Conservation (phyloP, 2,113 vertebrate species). For the Cynocephalus volans region DNA sequence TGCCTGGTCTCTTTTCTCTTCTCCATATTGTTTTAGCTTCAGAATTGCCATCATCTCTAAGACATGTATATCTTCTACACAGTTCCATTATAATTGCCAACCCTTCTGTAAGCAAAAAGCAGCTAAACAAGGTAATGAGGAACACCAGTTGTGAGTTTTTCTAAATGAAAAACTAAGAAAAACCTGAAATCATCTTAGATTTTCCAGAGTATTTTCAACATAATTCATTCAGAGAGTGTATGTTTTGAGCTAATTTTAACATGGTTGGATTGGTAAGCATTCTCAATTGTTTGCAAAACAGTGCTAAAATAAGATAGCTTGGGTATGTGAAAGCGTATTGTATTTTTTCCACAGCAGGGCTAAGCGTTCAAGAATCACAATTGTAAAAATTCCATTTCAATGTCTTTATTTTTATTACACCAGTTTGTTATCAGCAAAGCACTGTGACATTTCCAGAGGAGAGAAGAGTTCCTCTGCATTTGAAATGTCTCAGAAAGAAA, state of each 20-base stretch:
- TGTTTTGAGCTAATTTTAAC: slow-evolving; percentile 70
- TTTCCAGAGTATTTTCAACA: slow-evolving; percentile 34
- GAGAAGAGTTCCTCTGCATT: slow-evolving; percentile 52
- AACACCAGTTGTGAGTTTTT: slow-evolving; percentile 2
- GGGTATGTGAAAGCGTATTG: slow-evolving; percentile 42
- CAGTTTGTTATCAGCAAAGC: slow-evolving; percentile 78
- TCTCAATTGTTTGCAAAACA: slow-evolving; percentile 67
- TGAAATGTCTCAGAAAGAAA: slow-evolving; percentile 72
- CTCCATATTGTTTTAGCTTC: slow-evolving; percentile 20
- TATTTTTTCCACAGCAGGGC: slow-evolving; percentile 35
- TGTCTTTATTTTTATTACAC: slow-evolving; percentile 79
- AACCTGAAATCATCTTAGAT: slow-evolving; percentile 35
- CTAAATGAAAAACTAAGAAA: slow-evolving; percentile 40
- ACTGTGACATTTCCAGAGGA: slow-evolving; percentile 78
- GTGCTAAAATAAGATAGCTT: slow-evolving; percentile 63
- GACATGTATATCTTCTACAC: slow-evolving; percentile 3
- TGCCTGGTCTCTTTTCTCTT: not conserved
- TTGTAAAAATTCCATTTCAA: slow-evolving; percentile 74
- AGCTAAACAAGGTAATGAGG: slow-evolving; percentile 25
- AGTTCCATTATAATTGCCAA: slow-evolving; percentile 46
- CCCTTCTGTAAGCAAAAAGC: not conserved
- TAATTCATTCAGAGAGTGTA: slow-evolving; percentile 33
- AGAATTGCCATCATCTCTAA: slow-evolving; percentile 42
- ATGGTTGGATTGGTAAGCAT: slow-evolving; percentile 43
- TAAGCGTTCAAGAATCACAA: slow-evolving; percentile 74